phyloP scores from a whole-genome alignment of 1,140 invertebrate genomes.

The Psilanteris sp. region DNA sequence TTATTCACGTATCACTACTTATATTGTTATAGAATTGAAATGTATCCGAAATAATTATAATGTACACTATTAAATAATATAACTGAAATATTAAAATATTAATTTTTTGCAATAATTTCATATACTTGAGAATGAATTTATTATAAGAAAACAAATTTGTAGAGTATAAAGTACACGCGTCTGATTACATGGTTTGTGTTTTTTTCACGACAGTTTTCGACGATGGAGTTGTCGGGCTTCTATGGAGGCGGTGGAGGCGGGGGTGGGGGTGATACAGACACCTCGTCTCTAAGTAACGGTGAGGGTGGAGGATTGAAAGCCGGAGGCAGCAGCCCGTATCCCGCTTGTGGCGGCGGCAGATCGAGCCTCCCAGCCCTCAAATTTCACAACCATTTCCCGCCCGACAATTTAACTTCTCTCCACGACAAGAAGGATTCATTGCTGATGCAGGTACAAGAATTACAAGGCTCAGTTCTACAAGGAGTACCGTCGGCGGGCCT shows the following conservation, averaged over 20 bases:
- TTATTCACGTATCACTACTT: too few species aligned
- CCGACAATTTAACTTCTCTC: constrained; percentile 85
- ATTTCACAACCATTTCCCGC: constrained; percentile 95
- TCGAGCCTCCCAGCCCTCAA: constrained; percentile 90
- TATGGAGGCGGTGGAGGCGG: constrained; percentile 86
- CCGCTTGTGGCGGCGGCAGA: constrained; percentile 83
- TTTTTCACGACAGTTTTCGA: constrained; percentile 81
- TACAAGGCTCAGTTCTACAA: constrained; percentile 78
- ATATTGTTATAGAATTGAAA: too few species aligned
- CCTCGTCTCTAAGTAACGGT: constrained; percentile 82
- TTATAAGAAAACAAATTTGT: background rate
- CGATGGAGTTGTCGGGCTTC: constrained; percentile 89
- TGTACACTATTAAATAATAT: too few species aligned
- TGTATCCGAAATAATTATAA: too few species aligned
- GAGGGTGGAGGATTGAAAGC: constrained; percentile 84
- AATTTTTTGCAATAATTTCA: too few species aligned
- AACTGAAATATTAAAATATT: too few species aligned
- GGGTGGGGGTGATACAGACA: constrained; percentile 83
- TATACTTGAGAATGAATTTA: too few species aligned
- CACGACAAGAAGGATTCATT: constrained; percentile 83
- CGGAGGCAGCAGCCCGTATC: constrained; percentile 88
- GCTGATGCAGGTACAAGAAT: constrained; percentile 80
- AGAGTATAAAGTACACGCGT: constrained; percentile 31
- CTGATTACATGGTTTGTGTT: constrained; percentile 18
- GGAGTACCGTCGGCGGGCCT: constrained; percentile 73